Conservation (phyloP, 2,797 vertebrate genomes). For the Acropternis orthonyx region DNA sequence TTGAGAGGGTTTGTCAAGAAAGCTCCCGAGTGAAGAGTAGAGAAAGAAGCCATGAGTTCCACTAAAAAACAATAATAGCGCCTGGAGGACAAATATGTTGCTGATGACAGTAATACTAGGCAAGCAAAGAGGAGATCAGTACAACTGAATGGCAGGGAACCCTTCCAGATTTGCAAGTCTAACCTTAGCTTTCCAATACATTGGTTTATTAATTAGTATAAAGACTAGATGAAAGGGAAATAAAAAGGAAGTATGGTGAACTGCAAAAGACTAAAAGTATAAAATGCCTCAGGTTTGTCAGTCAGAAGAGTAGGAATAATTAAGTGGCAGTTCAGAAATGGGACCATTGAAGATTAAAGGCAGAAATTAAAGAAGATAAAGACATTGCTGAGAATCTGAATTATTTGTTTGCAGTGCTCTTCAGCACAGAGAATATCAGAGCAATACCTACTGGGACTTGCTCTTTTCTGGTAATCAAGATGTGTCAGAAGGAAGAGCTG, state of each 20-base stretch:
- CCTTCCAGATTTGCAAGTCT: background rate
- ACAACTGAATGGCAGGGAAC: background rate
- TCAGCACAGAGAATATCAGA: slow-evolving; percentile 8
- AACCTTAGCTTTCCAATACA: background rate
- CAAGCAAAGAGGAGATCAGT: background rate
- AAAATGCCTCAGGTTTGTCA: background rate
- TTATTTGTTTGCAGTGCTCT: background rate
- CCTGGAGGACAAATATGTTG: background rate
- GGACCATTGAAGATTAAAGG: background rate
- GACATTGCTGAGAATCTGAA: slow-evolving; percentile 22
- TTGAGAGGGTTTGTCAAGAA: background rate
- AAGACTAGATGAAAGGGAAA: background rate
- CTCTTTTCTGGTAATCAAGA: slow-evolving; percentile 64
- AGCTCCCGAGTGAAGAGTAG: background rate
- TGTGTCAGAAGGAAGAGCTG: slow-evolving; percentile 60
- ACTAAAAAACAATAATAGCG: background rate
- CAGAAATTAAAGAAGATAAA: slow-evolving; percentile 45
- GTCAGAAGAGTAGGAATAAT: background rate
- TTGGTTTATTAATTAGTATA: background rate
- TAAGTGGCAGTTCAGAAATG: background rate
- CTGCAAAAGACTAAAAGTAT: background rate
- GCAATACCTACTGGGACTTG: slow-evolving; percentile 50
- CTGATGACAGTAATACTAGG: background rate
- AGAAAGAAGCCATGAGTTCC: background rate
- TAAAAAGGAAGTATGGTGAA: background rate